A percentile compares a stretch with the other conserved stretches of the same genome.
These are phyloP conservation scores for Chromobotia macracanthus DNA, from an alignment of 2,797 vertebrate genomes.

Conservation along the genomic window DNA sequence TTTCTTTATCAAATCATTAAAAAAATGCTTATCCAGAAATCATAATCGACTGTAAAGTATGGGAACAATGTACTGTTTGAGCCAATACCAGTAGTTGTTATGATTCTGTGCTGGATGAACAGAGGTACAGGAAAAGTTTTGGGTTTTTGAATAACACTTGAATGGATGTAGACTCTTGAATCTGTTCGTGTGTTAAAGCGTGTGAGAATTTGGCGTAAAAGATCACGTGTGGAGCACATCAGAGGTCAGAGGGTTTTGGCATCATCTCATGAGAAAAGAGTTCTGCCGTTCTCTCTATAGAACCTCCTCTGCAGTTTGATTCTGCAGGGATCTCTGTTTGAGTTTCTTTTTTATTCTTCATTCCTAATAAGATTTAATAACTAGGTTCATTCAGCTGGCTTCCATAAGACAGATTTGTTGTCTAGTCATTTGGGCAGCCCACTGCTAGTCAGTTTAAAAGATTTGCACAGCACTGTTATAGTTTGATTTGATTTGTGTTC, in stretches of 20 bases:
- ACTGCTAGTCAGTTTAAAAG: neutral
- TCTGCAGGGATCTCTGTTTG: neutral
- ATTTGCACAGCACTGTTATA: slow-evolving; percentile 22
- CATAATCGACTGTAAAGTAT: neutral
- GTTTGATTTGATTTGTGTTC: slow-evolving; percentile 48
- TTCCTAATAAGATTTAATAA: neutral
- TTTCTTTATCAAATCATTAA: too few relatives aligned
- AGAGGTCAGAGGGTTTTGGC: slow-evolving; percentile 36
- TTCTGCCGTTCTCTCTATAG: neutral
- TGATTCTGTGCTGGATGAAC: slow-evolving; percentile 27
- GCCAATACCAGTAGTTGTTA: neutral
- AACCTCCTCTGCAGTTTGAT: neutral
- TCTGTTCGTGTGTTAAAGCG: neutral
- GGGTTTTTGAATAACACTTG: slow-evolving; percentile 10
- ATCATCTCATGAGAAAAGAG: slow-evolving; percentile 42
- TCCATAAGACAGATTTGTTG: neutral
- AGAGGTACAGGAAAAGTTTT: neutral
- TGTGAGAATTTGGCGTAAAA: neutral
- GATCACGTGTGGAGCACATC: slow-evolving; percentile 4
- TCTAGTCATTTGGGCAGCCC: neutral
- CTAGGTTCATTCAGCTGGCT: neutral
- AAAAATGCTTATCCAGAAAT: neutral
- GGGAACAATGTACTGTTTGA: too few relatives aligned
- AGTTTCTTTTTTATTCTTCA: neutral
- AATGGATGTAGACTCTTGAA: slow-evolving; percentile 3